These are phyloP conservation scores for Gadopsis marmoratus DNA, from an alignment of 2,797 vertebrate species.

Conservation along the genomic window DNA sequence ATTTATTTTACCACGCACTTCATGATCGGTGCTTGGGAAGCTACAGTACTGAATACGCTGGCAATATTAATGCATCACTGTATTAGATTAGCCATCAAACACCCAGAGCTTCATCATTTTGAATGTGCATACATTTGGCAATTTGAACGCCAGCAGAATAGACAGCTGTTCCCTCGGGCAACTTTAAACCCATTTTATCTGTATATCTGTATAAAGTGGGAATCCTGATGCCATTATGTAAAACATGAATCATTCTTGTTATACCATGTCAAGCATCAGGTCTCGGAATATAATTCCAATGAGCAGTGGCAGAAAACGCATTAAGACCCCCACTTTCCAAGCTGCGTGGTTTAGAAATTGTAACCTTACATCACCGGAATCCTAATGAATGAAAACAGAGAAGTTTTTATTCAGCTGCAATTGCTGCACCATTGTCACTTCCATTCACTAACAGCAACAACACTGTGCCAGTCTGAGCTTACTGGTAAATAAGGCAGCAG, in stretches of 20 bases:
- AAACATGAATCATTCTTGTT: conserved; percentile 35
- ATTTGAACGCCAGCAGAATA: conserved; percentile 20
- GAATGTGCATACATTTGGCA: conserved; percentile 8
- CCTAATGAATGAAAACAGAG: conserved; percentile 46
- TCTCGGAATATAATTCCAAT: conserved; percentile 16
- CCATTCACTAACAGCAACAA: conserved; percentile 16
- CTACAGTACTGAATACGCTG: conserved; percentile 5
- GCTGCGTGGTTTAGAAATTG: conserved; percentile 1
- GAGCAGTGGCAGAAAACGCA: neutral
- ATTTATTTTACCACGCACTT: conserved; percentile 8
- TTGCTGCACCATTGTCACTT: conserved; percentile 27
- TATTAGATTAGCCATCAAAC: conserved; percentile 14
- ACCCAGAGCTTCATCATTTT: conserved; percentile 17
- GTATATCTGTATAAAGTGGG: neutral
- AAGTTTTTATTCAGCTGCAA: conserved; percentile 42
- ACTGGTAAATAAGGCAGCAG: conserved; percentile 39
- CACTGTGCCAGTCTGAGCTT: neutral
- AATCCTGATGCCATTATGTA: conserved; percentile 17
- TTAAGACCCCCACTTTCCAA: conserved; percentile 2
- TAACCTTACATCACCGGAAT: conserved; percentile 24
- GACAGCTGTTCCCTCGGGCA: conserved; percentile 1
- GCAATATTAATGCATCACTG: neutral
- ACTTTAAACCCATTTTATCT: conserved; percentile 26
- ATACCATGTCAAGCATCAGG: conserved; percentile 11
- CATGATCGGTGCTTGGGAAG: conserved; percentile 19